Conservation (phyloP, 2,797 vertebrate species). For the Eulemur mongoz region DNA sequence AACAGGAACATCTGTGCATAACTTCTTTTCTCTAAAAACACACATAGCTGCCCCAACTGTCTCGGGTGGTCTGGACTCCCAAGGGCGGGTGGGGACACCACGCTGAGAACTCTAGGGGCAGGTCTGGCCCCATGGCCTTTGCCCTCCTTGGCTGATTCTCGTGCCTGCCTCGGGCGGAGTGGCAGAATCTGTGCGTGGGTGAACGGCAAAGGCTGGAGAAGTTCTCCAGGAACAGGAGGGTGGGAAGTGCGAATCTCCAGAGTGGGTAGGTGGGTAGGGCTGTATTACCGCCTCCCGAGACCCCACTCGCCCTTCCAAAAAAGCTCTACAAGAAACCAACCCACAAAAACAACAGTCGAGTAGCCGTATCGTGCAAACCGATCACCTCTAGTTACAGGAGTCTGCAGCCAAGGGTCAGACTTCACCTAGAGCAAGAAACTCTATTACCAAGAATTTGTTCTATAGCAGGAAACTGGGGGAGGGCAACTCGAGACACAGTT, state of each 20-base stretch:
- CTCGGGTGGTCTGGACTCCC: background rate
- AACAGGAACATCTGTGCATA: background rate
- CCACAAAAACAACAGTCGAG: background rate
- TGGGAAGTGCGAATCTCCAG: background rate
- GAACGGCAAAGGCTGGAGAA: background rate
- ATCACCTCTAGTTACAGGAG: background rate
- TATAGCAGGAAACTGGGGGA: slow-evolving; percentile 24
- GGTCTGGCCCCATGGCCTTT: background rate
- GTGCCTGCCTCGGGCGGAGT: background rate
- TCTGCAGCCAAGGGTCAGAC: background rate
- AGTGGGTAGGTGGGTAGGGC: rapidly evolving
- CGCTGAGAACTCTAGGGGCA: background rate
- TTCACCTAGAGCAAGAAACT: background rate
- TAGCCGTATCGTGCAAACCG: background rate
- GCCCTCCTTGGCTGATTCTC: background rate
- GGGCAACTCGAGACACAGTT: background rate
- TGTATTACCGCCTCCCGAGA: rapidly evolving
- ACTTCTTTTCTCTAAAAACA: background rate
- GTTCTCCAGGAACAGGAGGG: background rate
- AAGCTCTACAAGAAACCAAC: background rate
- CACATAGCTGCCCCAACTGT: rapidly evolving
- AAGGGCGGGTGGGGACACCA: rapidly evolving
- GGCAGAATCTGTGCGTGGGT: background rate
- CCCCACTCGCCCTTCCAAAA: rapidly evolving
- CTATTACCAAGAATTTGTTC: background rate